phyloP scores from a whole-genome alignment of 1,140 invertebrate genomes.

The Drosophila littoralis region DNA sequence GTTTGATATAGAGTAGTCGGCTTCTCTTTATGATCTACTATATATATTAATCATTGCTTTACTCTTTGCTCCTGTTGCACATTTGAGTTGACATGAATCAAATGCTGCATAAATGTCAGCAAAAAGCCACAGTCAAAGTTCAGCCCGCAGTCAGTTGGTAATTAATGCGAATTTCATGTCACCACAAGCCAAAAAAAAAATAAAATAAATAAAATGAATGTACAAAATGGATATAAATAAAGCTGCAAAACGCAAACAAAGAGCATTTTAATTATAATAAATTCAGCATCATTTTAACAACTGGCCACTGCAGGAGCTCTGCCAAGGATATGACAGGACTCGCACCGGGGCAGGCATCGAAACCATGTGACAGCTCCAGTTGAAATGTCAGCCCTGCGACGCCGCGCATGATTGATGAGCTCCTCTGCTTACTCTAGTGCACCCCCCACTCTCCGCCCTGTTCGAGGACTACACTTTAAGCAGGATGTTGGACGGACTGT shows the following conservation, averaged over 20 bases:
- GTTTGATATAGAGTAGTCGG: too few species aligned
- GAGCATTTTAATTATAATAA: constrained; percentile 55
- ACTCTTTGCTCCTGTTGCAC: not conserved
- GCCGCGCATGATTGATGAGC: constrained; percentile 43
- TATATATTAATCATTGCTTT: too few species aligned
- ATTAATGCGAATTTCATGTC: constrained; percentile 74
- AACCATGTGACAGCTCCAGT: constrained; percentile 31
- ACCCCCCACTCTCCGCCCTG: not conserved
- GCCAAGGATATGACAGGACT: not conserved
- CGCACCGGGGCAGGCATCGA: not conserved
- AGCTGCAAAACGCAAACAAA: constrained; percentile 5
- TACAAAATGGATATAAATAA: not conserved
- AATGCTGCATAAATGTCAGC: constrained; percentile 61
- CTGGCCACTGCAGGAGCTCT: not conserved
- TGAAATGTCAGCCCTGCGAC: constrained; percentile 42
- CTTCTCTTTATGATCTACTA: too few species aligned
- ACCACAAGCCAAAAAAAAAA: constrained; percentile 29
- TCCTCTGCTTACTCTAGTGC: constrained; percentile 20
- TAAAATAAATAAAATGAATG: not conserved
- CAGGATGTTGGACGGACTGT: too few species aligned
- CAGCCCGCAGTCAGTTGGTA: constrained; percentile 36
- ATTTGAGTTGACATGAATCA: constrained; percentile 4
- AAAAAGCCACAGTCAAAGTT: constrained; percentile 23
- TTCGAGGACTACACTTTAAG: not conserved
- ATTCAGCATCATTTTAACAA: constrained; percentile 50